Conservation (phyloP, 2,888 invertebrate genomes). For the Halictus quadricinctus region DNA sequence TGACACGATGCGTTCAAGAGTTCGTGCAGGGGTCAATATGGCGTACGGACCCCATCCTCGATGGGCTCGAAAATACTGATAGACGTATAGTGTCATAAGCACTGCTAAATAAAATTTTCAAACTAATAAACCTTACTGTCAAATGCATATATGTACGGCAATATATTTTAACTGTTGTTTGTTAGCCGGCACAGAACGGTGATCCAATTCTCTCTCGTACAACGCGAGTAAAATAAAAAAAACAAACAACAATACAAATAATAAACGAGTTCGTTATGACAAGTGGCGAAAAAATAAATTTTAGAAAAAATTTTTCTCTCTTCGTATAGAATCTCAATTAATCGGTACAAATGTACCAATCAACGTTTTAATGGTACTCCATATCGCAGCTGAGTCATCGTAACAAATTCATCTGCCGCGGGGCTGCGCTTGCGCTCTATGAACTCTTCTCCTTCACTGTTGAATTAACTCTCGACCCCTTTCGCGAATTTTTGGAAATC, state of each 20-base stretch:
- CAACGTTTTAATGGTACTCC: slow-evolving; percentile 10
- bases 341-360: slow-evolving; percentile 18
- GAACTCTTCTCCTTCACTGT: background rate
- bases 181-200: background rate
- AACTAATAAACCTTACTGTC: background rate
- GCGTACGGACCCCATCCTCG: background rate
- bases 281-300: background rate
- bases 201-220: background rate
- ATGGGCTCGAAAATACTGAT: background rate
- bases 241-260: background rate
- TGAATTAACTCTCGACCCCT: slow-evolving; percentile 43
- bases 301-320: background rate
- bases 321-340: slow-evolving; percentile 7
- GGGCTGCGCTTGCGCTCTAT: background rate
- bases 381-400: slow-evolving; percentile 6
- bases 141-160: background rate
- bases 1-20: background rate
- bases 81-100: background rate
- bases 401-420: slow-evolving; percentile 38
- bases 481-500: slow-evolving; percentile 31
- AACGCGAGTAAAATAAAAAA: background rate
- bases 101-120: background rate
- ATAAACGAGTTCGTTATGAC: background rate
- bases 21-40: background rate
- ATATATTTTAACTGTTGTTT: background rate